Conservation (phyloP, 2,888 invertebrate genomes). For the Acleris literana region DNA sequence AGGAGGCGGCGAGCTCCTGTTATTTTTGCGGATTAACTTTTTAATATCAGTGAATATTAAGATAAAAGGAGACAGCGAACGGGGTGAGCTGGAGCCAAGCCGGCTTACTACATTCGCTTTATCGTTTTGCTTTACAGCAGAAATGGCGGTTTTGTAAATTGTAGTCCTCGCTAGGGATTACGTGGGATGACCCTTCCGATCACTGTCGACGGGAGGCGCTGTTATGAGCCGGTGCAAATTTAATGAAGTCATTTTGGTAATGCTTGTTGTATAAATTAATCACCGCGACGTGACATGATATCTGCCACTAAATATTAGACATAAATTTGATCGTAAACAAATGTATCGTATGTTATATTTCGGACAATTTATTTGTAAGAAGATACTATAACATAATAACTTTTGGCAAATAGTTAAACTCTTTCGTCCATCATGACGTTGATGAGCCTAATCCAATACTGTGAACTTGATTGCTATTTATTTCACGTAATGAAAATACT, state of each 20-base stretch:
- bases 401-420: too few species aligned
- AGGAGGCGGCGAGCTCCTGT: constrained; percentile 41
- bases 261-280: neutral
- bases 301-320: neutral
- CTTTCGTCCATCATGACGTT: too few species aligned
- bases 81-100: constrained; percentile 51
- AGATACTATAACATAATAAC: too few species aligned
- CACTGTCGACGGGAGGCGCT: constrained; percentile 40
- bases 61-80: constrained; percentile 53
- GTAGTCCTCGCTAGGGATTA: constrained; percentile 68
- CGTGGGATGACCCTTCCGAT: constrained; percentile 73
- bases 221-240: neutral
- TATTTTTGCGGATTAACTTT: constrained; percentile 61
- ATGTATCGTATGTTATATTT: neutral
- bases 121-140: constrained; percentile 67
- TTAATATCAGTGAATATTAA: constrained; percentile 67
- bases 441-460: too few species aligned
- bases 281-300: neutral
- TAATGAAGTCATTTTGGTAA: neutral
- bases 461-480: too few species aligned
- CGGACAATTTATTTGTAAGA: too few species aligned
- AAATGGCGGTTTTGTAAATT: constrained; percentile 69
- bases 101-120: constrained; percentile 58
- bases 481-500: too few species aligned
- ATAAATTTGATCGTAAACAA: neutral